These are phyloP conservation scores for Ctenomys sociabilis DNA, from an alignment of 2,113 vertebrate species.

Conservation along the genomic window DNA sequence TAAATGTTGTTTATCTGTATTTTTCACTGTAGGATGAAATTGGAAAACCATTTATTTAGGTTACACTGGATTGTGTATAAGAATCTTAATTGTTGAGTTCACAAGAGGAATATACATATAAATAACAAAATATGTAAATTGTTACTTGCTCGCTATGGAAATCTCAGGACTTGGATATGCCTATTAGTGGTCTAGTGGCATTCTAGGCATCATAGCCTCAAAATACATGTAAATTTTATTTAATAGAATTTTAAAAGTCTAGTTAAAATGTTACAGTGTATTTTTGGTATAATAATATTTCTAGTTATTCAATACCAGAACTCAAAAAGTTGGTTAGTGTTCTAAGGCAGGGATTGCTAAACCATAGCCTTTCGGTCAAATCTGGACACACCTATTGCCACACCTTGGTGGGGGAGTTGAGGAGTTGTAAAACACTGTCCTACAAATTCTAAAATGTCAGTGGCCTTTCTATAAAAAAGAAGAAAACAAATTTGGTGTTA, in stretches of 20 bases:
- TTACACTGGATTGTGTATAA: not conserved
- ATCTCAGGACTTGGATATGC: not conserved
- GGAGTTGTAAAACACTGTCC: not conserved
- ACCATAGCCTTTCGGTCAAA: not conserved
- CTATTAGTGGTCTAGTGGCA: not conserved
- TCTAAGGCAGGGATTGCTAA: not conserved
- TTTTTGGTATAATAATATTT: not conserved
- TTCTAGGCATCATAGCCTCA: not conserved
- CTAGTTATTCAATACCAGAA: not conserved
- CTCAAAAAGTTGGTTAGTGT: not conserved
- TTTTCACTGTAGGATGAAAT: slow-evolving; percentile 26
- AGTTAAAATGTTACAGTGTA: not conserved
- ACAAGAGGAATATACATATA: not conserved
- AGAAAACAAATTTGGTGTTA: not conserved
- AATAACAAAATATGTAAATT: not conserved
- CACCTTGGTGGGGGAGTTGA: not conserved
- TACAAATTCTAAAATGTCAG: not conserved
- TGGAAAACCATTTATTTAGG: not conserved
- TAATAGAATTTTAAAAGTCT: not conserved
- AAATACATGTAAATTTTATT: not conserved
- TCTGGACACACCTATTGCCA: not conserved
- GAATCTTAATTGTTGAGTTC: not conserved
- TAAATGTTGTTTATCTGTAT: not conserved
- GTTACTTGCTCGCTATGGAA: not conserved
- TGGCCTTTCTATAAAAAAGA: not conserved